A percentile compares a stretch with the other conserved stretches of the same genome.
These are phyloP conservation scores for Notolabrus celidotus DNA, from an alignment of 2,797 vertebrate genomes.

Conservation along the genomic window DNA sequence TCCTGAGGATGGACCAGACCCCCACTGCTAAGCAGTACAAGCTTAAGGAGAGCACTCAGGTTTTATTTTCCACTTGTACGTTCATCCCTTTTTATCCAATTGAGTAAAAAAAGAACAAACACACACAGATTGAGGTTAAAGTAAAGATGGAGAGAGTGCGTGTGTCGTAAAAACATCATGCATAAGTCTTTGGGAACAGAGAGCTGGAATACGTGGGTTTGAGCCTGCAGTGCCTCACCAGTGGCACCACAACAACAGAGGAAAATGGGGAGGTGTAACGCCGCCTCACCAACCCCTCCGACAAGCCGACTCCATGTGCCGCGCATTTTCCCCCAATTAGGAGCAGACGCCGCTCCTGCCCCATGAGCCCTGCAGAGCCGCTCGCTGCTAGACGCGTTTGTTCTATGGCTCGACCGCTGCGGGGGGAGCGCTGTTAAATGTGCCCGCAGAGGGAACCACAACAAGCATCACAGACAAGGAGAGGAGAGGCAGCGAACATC, in stretches of 20 bases:
- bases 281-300: constrained; percentile 70
- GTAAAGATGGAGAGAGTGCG: constrained; percentile 28
- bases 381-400: constrained; percentile 78
- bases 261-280: constrained; percentile 72
- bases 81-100: constrained; percentile 51
- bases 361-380: constrained; percentile 74
- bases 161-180: constrained; percentile 65
- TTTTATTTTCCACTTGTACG: constrained; percentile 71
- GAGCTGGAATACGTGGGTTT: constrained; percentile 60
- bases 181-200: constrained; percentile 59
- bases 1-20: constrained; percentile 55
- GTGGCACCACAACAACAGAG: constrained; percentile 78
- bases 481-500: constrained; percentile 66
- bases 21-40: constrained; percentile 57
- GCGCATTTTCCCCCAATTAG: constrained; percentile 86
- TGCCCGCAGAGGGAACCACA: constrained; percentile 79
- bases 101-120: constrained; percentile 41
- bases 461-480: constrained; percentile 78
- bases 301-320: constrained; percentile 84
- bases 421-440: constrained; percentile 76
- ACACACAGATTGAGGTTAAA: constrained; percentile 28
- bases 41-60: constrained; percentile 46
- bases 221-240: constrained; percentile 66
- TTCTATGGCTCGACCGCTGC: constrained; percentile 81
- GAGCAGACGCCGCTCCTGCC: constrained; percentile 80